These are phyloP conservation scores for Drosophila trapezifrons DNA, from an alignment of 1,140 invertebrate genomes.

Conservation along the genomic window DNA sequence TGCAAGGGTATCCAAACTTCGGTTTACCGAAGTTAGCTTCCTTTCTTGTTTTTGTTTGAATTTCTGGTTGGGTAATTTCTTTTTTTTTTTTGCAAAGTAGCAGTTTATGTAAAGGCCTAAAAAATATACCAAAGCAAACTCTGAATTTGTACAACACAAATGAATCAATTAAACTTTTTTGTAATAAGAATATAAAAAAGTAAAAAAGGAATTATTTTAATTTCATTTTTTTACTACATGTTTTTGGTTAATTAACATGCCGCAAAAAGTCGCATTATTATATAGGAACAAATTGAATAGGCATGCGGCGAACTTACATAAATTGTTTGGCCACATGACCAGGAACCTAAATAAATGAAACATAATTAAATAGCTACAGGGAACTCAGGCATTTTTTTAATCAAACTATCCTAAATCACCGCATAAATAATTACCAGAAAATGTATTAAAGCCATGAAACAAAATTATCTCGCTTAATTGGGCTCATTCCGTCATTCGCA, in stretches of 20 bases:
- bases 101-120: no score
- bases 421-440: constrained; percentile 7
- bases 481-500: constrained; percentile 11
- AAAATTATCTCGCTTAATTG: constrained; percentile 19
- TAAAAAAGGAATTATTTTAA: not conserved
- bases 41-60: no score
- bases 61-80: no score
- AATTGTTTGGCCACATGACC: not conserved
- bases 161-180: not conserved
- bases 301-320: no score
- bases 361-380: not conserved
- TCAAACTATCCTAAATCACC: not conserved
- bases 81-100: no score
- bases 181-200: not conserved
- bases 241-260: not conserved
- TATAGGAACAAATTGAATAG: no score
- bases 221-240: not conserved
- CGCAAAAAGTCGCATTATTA: not conserved
- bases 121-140: not conserved
- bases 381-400: not conserved
- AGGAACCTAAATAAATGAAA: not conserved
- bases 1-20: no score
- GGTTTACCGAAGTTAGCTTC: no score
- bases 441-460: constrained; percentile 13
- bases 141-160: not conserved